Conservation (phyloP, 2,797 vertebrate genomes). For the Nyctalus aviator region DNA sequence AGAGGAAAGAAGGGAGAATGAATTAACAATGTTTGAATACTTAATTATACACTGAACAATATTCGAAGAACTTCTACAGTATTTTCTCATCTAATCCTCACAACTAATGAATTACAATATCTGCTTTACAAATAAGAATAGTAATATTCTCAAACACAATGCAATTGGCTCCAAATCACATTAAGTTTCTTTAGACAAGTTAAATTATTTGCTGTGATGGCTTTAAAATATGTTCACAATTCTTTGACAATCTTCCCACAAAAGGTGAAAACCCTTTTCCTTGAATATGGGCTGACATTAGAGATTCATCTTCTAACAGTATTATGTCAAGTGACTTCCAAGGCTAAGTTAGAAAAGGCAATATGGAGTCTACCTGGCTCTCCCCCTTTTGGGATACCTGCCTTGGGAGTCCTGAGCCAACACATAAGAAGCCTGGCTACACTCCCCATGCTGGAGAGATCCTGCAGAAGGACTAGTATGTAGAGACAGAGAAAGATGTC, state of each 20-base stretch:
- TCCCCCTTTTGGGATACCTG: background rate
- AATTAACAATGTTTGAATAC: constrained; percentile 22
- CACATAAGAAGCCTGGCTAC: background rate
- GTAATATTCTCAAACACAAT: background rate
- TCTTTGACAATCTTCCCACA: constrained; percentile 42
- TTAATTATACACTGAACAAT: constrained; percentile 44
- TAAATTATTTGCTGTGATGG: constrained; percentile 29
- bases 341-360: constrained; percentile 48
- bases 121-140: constrained; percentile 49
- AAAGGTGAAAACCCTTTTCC: background rate
- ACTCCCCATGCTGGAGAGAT: background rate
- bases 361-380: background rate
- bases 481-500: background rate
- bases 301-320: constrained; percentile 34
- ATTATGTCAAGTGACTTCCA: constrained; percentile 8
- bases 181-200: constrained; percentile 33
- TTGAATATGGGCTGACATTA: constrained; percentile 13
- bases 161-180: background rate
- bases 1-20: background rate
- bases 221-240: constrained; percentile 41
- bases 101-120: constrained; percentile 44
- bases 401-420: background rate
- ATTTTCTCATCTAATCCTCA: constrained; percentile 51
- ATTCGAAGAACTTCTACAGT: constrained; percentile 38
- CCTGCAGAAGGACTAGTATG: background rate